These are phyloP conservation scores for Temnothorax longispinosus DNA, from an alignment of 1,140 invertebrate species.

Conservation along the genomic window DNA sequence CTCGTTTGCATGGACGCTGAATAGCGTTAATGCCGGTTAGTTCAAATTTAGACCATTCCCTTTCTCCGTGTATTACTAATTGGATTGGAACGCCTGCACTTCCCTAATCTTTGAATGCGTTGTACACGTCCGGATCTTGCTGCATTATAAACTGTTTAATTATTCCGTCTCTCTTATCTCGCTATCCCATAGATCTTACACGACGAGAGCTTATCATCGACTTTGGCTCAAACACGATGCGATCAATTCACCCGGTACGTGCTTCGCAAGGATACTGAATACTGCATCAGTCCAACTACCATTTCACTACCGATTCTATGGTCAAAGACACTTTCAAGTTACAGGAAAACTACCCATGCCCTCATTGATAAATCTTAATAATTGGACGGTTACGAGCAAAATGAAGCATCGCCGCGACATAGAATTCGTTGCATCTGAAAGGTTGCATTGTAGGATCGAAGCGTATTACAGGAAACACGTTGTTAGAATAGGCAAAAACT, in stretches of 20 bases:
- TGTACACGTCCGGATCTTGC: background rate
- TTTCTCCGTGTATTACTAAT: background rate
- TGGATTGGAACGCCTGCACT: background rate
- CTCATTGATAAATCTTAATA: background rate
- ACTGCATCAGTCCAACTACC: background rate
- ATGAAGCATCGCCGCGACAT: background rate
- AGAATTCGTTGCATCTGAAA: background rate
- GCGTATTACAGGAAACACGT: slow-evolving; percentile 11
- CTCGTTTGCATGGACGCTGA: background rate
- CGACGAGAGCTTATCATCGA: background rate
- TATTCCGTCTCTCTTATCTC: background rate
- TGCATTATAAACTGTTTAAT: slow-evolving; percentile 5
- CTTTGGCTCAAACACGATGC: background rate
- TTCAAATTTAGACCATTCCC: slow-evolving; percentile 1
- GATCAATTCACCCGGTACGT: background rate
- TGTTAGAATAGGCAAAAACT: slow-evolving; percentile 50
- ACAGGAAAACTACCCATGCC: background rate
- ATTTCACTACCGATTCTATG: background rate
- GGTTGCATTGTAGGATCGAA: background rate
- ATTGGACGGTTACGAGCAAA: background rate
- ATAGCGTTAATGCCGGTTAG: background rate
- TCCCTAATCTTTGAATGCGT: slow-evolving; percentile 9
- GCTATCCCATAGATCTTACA: background rate
- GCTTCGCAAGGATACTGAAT: background rate
- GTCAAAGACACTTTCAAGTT: background rate